Conservation (phyloP, 1,140 invertebrate species). For the Trichomalopsis sarcophagae region DNA sequence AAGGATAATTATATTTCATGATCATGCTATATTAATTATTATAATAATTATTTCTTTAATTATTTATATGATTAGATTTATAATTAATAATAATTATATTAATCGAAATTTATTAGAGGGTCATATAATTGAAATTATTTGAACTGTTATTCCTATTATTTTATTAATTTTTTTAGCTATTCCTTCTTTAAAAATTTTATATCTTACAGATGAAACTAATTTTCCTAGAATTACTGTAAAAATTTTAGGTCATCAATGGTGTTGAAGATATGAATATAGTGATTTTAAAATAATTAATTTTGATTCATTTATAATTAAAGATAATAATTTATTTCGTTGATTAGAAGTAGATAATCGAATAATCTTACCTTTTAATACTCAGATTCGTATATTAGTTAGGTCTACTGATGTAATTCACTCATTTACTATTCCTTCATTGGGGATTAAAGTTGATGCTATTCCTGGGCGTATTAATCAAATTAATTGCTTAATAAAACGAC, state of each 20-base stretch:
- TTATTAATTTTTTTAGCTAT: conserved; percentile 80
- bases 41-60: conserved; percentile 69
- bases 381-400: conserved; percentile 76
- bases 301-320: conserved; percentile 79
- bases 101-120: conserved; percentile 68
- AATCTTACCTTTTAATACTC: conserved; percentile 76
- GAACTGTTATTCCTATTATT: conserved; percentile 73
- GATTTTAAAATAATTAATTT: conserved; percentile 77
- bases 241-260: conserved; percentile 81
- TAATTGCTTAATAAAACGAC: conserved; percentile 74
- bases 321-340: conserved; percentile 74
- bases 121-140: conserved; percentile 76
- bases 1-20: conserved; percentile 73
- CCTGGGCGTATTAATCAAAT: conserved; percentile 82
- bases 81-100: conserved; percentile 73
- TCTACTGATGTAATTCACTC: conserved; percentile 83
- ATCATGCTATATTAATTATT: conserved; percentile 62
- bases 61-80: conserved; percentile 77
- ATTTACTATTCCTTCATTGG: conserved; percentile 79
- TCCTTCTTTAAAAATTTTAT: conserved; percentile 71
- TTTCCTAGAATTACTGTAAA: conserved; percentile 61
- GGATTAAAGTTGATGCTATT: conserved; percentile 80
- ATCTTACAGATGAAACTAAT: too few relatives aligned
- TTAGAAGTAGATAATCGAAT: conserved; percentile 81
- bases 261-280: conserved; percentile 81